Evolutionary conservation across 2,113 vertebrate species (phyloP).

Genomic region (Hydropotes inermis): DNA sequence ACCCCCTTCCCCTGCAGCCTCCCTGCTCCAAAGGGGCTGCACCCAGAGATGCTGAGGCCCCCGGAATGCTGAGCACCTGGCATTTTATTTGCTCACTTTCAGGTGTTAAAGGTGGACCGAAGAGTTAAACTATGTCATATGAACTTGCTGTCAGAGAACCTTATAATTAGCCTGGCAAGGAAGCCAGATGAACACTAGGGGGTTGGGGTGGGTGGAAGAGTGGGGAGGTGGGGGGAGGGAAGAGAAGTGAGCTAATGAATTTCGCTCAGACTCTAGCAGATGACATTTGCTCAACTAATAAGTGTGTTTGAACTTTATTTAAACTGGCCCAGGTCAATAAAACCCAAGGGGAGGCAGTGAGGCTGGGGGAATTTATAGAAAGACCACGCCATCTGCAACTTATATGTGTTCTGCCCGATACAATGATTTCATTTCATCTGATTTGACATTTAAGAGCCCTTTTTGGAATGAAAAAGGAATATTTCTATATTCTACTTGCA

Average conservation of each 20-base stretch:
- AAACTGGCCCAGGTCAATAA: slow-evolving; percentile 27
- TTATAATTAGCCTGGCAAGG: not conserved
- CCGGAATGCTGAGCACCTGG: not conserved
- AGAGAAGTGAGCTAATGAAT: not conserved
- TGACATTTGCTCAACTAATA: slow-evolving; percentile 28
- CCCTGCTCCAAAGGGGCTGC: not conserved
- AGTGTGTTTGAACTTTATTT: slow-evolving; percentile 50
- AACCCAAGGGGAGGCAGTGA: not conserved
- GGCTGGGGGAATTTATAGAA: not conserved
- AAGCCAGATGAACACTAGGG: not conserved
- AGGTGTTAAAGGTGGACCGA: not conserved
- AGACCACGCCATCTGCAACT: not conserved
- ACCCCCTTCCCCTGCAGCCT: not conserved
- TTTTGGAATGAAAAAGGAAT: slow-evolving; percentile 22
- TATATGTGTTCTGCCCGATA: not conserved
- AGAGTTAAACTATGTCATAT: not conserved
- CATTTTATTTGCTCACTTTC: not conserved
- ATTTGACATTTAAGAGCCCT: slow-evolving; percentile 54
- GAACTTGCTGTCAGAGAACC: not conserved
- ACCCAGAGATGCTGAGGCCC: not conserved
- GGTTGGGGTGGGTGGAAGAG: accelerated
- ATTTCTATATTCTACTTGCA: slow-evolving; percentile 35
- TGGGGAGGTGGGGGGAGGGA: accelerated
- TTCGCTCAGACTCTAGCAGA: slow-evolving; percentile 16
- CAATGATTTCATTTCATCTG: slow-evolving; percentile 40